phyloP scores from a whole-genome alignment of 2,113 vertebrate genomes.

The Misgurnus anguillicaudatus region DNA sequence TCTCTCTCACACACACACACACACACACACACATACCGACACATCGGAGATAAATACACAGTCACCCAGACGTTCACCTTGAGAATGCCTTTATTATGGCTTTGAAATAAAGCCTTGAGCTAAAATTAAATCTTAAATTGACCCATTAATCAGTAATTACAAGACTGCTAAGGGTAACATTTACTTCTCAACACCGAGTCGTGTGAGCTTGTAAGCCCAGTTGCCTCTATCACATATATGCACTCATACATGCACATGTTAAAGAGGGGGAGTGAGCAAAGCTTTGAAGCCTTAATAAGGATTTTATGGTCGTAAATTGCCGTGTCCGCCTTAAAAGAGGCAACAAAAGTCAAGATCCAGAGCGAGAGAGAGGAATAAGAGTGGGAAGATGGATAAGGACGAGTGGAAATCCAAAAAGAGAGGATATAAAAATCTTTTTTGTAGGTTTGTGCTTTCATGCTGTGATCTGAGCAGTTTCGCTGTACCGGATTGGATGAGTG shows the following conservation, averaged over 20 bases:
- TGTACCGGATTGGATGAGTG: slow-evolving; percentile 22
- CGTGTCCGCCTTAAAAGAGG: slow-evolving; percentile 51
- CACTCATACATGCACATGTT: slow-evolving; percentile 37
- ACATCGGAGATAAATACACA: neutral
- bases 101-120: slow-evolving; percentile 22
- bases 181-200: neutral
- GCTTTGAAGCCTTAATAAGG: slow-evolving; percentile 55
- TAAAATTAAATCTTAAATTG: slow-evolving; percentile 41
- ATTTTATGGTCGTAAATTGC: slow-evolving; percentile 50
- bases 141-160: slow-evolving; percentile 40
- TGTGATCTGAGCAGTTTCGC: slow-evolving; percentile 26
- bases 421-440: slow-evolving; percentile 11
- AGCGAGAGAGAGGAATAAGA: slow-evolving; percentile 18
- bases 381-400: slow-evolving; percentile 20
- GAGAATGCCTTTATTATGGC: neutral
- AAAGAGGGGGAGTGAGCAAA: slow-evolving; percentile 33
- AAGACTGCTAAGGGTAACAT: slow-evolving; percentile 15
- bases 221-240: slow-evolving; percentile 19
- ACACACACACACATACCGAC: neutral
- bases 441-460: slow-evolving; percentile 32
- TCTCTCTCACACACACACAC: neutral
- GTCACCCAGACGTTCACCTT: neutral
- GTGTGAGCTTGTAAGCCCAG: slow-evolving; percentile 6
- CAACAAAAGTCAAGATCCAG: slow-evolving; percentile 34
- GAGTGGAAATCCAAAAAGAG: slow-evolving; percentile 25